A percentile compares a stretch with the other conserved stretches of the same genome.
Evolutionary conservation across 2,888 invertebrate species (phyloP).

Genomic region (Caenorhabditis plicata): DNA sequence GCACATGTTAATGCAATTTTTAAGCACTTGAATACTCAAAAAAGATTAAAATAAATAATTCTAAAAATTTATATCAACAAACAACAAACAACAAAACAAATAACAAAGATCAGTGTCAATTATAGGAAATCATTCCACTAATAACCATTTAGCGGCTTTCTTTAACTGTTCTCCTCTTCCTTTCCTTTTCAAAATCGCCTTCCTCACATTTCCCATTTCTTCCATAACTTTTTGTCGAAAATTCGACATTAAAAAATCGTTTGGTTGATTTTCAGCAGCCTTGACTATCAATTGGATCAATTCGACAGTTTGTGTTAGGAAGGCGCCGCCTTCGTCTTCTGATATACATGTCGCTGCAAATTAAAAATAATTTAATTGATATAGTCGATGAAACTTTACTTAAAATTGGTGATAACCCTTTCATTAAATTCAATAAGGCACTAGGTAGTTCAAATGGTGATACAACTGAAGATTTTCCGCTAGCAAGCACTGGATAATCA

Average conservation of each 20-base stretch:
- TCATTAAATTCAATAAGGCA: constrained; percentile 31
- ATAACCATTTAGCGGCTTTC: constrained; percentile 22
- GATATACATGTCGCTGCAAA: constrained; percentile 29
- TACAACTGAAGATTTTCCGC: constrained; percentile 22
- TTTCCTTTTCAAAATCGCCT: constrained; percentile 23
- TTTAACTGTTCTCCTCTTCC: constrained; percentile 15
- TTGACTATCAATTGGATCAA: constrained; percentile 22
- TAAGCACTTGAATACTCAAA: not conserved
- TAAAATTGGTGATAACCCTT: constrained; percentile 29
- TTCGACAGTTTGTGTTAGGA: constrained; percentile 24
- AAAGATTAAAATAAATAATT: not conserved
- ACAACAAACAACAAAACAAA: no score
- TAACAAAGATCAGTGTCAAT: not conserved
- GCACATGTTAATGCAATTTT: no score
- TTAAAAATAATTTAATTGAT: not conserved
- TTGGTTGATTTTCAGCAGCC: constrained; percentile 32
- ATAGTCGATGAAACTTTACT: constrained; percentile 10
- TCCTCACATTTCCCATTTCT: constrained; percentile 18
- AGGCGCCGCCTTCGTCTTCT: constrained; percentile 32
- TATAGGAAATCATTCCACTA: constrained; percentile 1
- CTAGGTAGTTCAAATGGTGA: constrained; percentile 44
- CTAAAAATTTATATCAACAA: not conserved
- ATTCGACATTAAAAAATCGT: constrained; percentile 27
- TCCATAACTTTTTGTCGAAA: constrained; percentile 24
- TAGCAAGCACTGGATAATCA: constrained; percentile 29